A percentile compares a stretch with the other conserved stretches of the same genome.
Evolutionary conservation across 2,888 invertebrate species (phyloP).

Genomic region (Listrodromus nycthemerus): DNA sequence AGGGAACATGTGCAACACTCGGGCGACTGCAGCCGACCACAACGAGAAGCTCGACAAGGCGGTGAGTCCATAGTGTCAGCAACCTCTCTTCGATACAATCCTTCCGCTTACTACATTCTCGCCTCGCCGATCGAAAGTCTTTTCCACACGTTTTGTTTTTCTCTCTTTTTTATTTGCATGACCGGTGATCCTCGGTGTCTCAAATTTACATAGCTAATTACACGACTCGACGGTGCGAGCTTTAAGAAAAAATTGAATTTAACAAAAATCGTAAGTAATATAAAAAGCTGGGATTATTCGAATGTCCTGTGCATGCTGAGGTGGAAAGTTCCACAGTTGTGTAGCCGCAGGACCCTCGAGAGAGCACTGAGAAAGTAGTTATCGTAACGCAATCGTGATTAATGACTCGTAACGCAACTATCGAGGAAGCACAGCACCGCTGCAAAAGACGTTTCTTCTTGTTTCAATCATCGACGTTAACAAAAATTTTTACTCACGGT

Average conservation of each 20-base stretch:
- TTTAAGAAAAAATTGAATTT: neutral
- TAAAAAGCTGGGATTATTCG: constrained; percentile 22
- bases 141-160: neutral
- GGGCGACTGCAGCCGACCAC: constrained; percentile 37
- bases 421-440: constrained; percentile 46
- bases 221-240: constrained; percentile 11
- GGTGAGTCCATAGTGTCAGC: constrained; percentile 63
- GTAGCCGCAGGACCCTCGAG: constrained; percentile 41
- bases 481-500: constrained; percentile 4
- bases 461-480: constrained; percentile 34
- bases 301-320: constrained; percentile 42
- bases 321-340: constrained; percentile 59
- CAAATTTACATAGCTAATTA: constrained; percentile 61
- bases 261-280: neutral
- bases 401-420: constrained; percentile 56
- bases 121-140: constrained; percentile 56
- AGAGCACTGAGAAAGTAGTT: constrained; percentile 60
- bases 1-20: constrained; percentile 67
- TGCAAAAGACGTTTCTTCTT: constrained; percentile 44
- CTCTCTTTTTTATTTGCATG: constrained; percentile 5
- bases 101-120: constrained; percentile 56
- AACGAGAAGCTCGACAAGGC: constrained; percentile 50
- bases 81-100: constrained; percentile 62
- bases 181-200: constrained; percentile 21
- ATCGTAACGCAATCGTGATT: constrained; percentile 66